Base-by-base conservation (phyloP, 2,113 vertebrate species). In the Forbesichthys agassizii region DNA sequence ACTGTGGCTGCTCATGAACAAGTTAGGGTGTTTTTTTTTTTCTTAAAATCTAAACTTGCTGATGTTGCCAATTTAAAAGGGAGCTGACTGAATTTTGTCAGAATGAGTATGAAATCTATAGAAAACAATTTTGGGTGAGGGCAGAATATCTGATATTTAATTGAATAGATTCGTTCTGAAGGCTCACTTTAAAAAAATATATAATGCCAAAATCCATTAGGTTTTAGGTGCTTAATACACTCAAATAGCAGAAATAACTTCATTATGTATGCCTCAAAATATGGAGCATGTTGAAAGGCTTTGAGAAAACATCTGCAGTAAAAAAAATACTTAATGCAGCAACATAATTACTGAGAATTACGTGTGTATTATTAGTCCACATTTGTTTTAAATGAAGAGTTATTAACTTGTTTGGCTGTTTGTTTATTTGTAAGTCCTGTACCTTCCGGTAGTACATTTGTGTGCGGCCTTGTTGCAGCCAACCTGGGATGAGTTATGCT, bases 361-460 rank as follows among this genome's bases (percentile, higher is more conserved):
- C 27, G 27, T 27, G 27, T 27, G 27, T 27, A 27, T 27, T 27
- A 27, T 27, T 78, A 78, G 74, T 80, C 69, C 47, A 77, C 70
- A 71, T 56, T 62, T 73, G 16, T 16, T 81, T 71, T 83, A 66
- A 74, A 52, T 75, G 61, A 74, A 51, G 4, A 52, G 66, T 74
- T 48, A 52, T 20, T 36, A 73, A 65, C 76, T 83, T 75, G 16
- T 80, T 64, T 82, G 74, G 80, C 77, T 84, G 71, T 88, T 81
- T 86, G 77, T 89, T 86, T 90, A 88, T 92, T 90, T 83, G 61
- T 79, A 84, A 84, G 88, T 85, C 66, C 73, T 88, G 75, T 81
- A 84, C 88, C 84, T 89, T 88, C 83, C 87, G 83, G 61, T 64
- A 64, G 51, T 84, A 59, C 36, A 51, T 72, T 48, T 79, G 75